These are phyloP conservation scores for Drosophila lacertosa DNA, from an alignment of 1,140 invertebrate species.

Conservation along the genomic window DNA sequence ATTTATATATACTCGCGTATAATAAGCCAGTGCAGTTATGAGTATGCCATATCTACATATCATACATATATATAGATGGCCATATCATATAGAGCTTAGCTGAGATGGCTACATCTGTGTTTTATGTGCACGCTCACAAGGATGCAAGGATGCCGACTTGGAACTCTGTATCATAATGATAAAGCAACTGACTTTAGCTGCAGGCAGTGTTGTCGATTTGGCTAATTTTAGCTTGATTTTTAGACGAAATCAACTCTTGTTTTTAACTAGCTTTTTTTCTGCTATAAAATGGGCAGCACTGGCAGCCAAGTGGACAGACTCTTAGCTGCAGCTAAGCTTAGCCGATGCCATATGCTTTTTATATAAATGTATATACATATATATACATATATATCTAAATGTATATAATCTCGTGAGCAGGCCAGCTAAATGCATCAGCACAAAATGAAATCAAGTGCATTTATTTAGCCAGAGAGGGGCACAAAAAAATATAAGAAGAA, in stretches of 20 bases:
- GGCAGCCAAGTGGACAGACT: constrained; percentile 1
- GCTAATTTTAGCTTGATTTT: too few relatives aligned
- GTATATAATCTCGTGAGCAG: constrained; percentile 16
- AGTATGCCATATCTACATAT: constrained; percentile 17
- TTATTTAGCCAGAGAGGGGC: constrained; percentile 55
- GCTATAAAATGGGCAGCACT: too few relatives aligned
- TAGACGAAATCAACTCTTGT: too few relatives aligned
- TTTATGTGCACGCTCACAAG: constrained; percentile 55
- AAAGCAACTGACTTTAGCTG: constrained; percentile 54
- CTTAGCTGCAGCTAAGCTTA: constrained; percentile 2
- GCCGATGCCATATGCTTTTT: not conserved
- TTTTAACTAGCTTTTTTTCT: too few relatives aligned
- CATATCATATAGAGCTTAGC: constrained; percentile 58
- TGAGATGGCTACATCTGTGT: constrained; percentile 59
- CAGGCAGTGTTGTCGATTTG: too few relatives aligned
- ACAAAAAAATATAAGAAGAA: constrained; percentile 15
- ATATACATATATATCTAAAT: not conserved
- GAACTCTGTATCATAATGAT: constrained; percentile 55
- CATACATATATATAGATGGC: not conserved
- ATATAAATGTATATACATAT: constrained; percentile 13
- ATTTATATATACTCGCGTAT: constrained; percentile 30
- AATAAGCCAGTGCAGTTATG: constrained; percentile 45
- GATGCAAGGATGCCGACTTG: too few relatives aligned
- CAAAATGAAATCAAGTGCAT: constrained; percentile 80
- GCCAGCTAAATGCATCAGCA: constrained; percentile 75